Conservation (phyloP, 2,797 vertebrate genomes). For the Sorex maritimensis region DNA sequence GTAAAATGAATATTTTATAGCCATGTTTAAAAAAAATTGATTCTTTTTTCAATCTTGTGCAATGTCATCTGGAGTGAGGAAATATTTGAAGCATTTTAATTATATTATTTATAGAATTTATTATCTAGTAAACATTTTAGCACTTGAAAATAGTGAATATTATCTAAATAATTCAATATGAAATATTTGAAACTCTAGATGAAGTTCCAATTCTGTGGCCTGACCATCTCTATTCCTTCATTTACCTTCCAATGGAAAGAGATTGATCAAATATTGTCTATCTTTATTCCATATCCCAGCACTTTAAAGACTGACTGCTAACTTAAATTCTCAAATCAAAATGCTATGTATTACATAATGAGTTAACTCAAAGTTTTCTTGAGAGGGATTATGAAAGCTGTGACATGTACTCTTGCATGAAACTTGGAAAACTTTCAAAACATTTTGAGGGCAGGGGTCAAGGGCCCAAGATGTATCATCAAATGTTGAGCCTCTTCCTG, state of each 20-base stretch:
- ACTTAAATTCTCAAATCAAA: conserved; percentile 28
- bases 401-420: background rate
- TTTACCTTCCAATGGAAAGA: conserved; percentile 53
- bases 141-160: no score
- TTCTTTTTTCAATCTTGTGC: conserved; percentile 16
- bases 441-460: conserved; percentile 39
- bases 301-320: conserved; percentile 44
- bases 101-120: no score
- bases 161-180: no score
- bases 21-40: background rate
- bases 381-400: conserved; percentile 5
- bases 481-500: background rate
- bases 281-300: background rate
- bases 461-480: background rate
- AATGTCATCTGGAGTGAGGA: conserved; percentile 44
- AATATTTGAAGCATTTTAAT: background rate
- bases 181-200: background rate
- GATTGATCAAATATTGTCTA: background rate
- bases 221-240: background rate
- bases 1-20: conserved; percentile 35
- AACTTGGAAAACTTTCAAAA: conserved; percentile 53
- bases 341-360: background rate
- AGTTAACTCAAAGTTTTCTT: background rate
- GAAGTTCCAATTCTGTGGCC: background rate
- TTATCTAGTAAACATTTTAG: no score